A percentile compares a stretch with the other conserved stretches of the same genome.
Conservation (phyloP, 2,113 vertebrate genomes). For the Clarias gariepinus region DNA sequence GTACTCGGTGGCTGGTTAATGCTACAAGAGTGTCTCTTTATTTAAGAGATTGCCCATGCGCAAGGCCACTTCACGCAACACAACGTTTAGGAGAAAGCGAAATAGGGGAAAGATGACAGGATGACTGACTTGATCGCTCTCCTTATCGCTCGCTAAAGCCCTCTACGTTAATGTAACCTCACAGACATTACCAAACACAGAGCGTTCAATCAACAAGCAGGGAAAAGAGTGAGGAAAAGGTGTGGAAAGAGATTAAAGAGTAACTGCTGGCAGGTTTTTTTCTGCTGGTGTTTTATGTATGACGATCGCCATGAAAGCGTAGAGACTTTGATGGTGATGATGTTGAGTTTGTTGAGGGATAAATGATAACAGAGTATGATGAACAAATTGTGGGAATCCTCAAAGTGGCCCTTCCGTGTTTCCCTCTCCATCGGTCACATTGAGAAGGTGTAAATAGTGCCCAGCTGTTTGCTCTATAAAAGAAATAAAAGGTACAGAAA, state of each 20-base stretch:
- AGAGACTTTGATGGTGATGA: conserved; percentile 34
- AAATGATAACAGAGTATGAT: not conserved
- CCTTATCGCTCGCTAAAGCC: conserved; percentile 29
- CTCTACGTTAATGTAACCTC: conserved; percentile 52
- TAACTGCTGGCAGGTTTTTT: conserved; percentile 31
- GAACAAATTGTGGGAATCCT: conserved; percentile 13
- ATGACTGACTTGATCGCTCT: conserved; percentile 46
- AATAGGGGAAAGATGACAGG: conserved; percentile 38
- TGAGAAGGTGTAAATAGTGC: not conserved
- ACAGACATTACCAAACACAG: conserved; percentile 36
- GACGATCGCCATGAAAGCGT: not conserved
- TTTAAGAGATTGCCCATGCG: conserved; percentile 53
- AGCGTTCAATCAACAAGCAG: conserved; percentile 42
- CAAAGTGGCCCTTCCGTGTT: not conserved
- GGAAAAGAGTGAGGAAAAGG: conserved; percentile 48
- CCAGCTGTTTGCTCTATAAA: conserved; percentile 15
- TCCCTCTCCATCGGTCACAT: not conserved
- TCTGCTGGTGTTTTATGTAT: conserved; percentile 25
- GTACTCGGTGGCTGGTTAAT: conserved; percentile 73
- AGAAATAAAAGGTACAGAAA: not conserved
- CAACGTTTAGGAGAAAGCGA: conserved; percentile 49
- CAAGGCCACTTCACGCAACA: conserved; percentile 62
- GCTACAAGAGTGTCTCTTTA: conserved; percentile 67
- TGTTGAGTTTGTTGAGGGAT: not conserved
- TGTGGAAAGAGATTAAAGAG: conserved; percentile 50